Evolutionary conservation across 2,113 vertebrate species (phyloP), one percentile per base, ranked within the genome.

Genomic region (Pygoscelis adeliae): DNA sequence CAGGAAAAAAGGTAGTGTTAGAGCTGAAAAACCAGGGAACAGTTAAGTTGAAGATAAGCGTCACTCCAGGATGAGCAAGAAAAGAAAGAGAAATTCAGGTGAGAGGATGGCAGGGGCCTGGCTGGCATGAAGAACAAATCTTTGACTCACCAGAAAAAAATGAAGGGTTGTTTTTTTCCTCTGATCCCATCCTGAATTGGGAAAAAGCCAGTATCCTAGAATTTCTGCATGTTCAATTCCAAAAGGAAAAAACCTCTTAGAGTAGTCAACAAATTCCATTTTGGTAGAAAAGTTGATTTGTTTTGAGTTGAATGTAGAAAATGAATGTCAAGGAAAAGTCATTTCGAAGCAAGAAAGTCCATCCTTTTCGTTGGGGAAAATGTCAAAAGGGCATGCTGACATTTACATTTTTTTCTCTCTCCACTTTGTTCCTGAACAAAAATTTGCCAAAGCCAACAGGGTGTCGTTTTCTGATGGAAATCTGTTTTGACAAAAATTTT

Each of bases 261-360:
- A 85, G n/a, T 10, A 78, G 74, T 73, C 79, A 82, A 90, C 82
- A 90, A 70, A 77, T 83, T 78, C 83, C 88, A 65, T 58, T 83
- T 66, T 46, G 59, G 85, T 95, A 72, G 91, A 69, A 85, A 94
- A 95, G 34, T 49, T 93, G 93, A 95, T 95, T 83, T 96, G 93
- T 93, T 96, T 95, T 91, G 97, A 97, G 76, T 70, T 53, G 84
- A 82, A 87, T 1, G 34, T 85, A 97, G 93, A 94, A 91, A 94
- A 97, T 56, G 96, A 97, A 97, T 97, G 97, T 97, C 97, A 97
- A 96, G 84, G 91, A 90, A 95, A 97, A 97, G 96, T 46, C 87
- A 77, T 53, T 96, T 93, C 66, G 2, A 94, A 97, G 88, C 79
- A 95, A 90, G 87, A 66, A 88, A 96, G 93, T 65, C 92, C 93